A percentile compares a stretch with the other conserved stretches of the same genome.
These are phyloP conservation scores for Nothoprocta pentlandii DNA, from an alignment of 2,113 vertebrate species.

Conservation along the genomic window DNA sequence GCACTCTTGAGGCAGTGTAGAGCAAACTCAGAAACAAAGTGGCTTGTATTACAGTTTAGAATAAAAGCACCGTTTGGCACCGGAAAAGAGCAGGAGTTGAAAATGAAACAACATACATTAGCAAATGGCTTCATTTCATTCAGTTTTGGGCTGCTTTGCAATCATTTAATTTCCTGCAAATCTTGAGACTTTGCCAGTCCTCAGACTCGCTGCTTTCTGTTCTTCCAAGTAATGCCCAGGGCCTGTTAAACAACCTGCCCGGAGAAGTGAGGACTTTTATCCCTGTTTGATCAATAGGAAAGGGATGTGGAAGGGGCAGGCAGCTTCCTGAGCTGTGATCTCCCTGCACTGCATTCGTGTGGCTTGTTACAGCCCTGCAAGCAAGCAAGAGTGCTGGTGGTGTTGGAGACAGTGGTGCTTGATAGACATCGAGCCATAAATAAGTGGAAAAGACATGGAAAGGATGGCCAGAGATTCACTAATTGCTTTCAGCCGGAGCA, in stretches of 20 bases:
- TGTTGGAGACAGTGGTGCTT: not conserved
- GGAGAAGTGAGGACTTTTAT: not conserved
- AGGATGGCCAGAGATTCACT: not conserved
- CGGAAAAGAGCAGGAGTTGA: not conserved
- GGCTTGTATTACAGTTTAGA: not conserved
- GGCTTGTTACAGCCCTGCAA: not conserved
- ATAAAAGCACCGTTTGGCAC: not conserved
- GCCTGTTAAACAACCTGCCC: not conserved
- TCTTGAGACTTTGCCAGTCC: not conserved
- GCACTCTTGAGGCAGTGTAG: not conserved
- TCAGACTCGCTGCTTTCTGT: not conserved
- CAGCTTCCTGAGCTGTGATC: not conserved
- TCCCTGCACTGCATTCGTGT: accelerated
- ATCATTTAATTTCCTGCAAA: not conserved
- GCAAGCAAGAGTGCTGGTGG: not conserved
- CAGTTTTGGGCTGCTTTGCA: not conserved
- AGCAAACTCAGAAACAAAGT: not conserved
- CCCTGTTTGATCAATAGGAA: accelerated
- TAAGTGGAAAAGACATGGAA: not conserved
- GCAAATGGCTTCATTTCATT: not conserved
- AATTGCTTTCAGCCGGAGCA: not conserved
- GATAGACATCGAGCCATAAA: not conserved
- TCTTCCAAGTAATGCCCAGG: not conserved
- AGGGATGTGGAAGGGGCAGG: not conserved
- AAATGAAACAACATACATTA: not conserved